A percentile compares a stretch with the other conserved stretches of the same genome.
Evolutionary conservation across 2,113 vertebrate genomes (phyloP).

Genomic region (Odontesthes bonariensis): DNA sequence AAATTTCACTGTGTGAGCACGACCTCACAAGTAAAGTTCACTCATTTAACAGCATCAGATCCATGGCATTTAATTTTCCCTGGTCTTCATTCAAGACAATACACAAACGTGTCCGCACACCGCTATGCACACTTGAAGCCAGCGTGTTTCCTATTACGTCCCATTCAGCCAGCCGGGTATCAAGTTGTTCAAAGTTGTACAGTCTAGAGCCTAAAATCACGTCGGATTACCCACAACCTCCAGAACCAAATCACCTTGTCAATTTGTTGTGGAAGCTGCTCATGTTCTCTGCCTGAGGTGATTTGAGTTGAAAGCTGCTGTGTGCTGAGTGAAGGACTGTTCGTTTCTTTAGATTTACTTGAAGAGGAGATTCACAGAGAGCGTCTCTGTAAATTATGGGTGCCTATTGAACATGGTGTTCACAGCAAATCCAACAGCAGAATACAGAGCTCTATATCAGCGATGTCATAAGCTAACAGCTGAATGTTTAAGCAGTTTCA

Average conservation of each 20-base stretch:
- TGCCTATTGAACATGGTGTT: not conserved
- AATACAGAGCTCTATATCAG: not conserved
- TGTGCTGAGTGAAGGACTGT: not conserved
- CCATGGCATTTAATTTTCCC: too few species aligned
- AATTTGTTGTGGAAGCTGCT: conserved; percentile 63
- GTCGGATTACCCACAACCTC: conserved; percentile 69
- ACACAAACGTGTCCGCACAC: conserved; percentile 17
- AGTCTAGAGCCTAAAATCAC: conserved; percentile 67
- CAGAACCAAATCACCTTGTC: conserved; percentile 55
- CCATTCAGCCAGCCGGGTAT: conserved; percentile 49
- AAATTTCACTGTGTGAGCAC: too few species aligned
- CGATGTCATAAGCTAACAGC: not conserved
- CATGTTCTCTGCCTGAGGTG: conserved; percentile 61
- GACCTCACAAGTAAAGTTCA: too few species aligned
- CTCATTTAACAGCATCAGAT: conserved; percentile 11
- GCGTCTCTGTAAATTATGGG: not conserved
- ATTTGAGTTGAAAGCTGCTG: conserved; percentile 66
- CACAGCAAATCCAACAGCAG: not conserved
- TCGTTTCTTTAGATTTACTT: conserved; percentile 12
- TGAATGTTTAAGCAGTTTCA: not conserved
- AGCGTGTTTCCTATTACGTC: conserved; percentile 79
- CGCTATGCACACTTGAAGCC: conserved; percentile 16
- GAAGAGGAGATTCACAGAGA: conserved; percentile 5
- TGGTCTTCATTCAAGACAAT: conserved; percentile 22
- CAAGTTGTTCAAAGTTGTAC: conserved; percentile 73